Evolutionary conservation across 1,140 invertebrate species (phyloP).

Genomic region (Brachionus rotundiformis): DNA sequence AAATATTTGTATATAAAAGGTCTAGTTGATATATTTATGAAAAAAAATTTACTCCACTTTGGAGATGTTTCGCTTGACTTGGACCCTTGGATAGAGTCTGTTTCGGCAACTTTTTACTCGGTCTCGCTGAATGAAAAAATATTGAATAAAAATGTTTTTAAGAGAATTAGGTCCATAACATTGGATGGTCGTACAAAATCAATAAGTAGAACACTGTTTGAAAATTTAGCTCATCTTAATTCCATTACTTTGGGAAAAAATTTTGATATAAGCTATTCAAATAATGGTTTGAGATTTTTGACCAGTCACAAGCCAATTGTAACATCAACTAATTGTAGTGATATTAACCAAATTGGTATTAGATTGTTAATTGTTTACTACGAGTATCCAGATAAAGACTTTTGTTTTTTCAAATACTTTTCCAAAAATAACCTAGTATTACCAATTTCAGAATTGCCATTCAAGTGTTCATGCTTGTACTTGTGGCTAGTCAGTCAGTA

Average conservation of each 20-base stretch:
- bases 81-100: background rate
- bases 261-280: background rate
- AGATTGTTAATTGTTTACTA: background rate
- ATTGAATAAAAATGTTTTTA: background rate
- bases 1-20: background rate
- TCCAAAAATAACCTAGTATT: background rate
- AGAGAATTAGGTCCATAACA: background rate
- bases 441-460: background rate
- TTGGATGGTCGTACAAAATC: background rate
- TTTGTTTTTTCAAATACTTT: background rate
- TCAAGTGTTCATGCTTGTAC: background rate
- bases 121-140: background rate
- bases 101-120: background rate
- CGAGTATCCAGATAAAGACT: background rate
- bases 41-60: background rate
- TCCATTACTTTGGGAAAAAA: background rate
- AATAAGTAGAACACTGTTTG: background rate
- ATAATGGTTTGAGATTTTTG: background rate
- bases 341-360: too few relatives aligned
- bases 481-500: background rate
- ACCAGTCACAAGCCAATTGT: background rate
- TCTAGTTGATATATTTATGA: background rate
- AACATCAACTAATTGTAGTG: too few relatives aligned
- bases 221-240: background rate
- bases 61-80: background rate